These are phyloP conservation scores for Leucophenga maculata DNA, from an alignment of 2,888 invertebrate genomes.

Conservation along the genomic window DNA sequence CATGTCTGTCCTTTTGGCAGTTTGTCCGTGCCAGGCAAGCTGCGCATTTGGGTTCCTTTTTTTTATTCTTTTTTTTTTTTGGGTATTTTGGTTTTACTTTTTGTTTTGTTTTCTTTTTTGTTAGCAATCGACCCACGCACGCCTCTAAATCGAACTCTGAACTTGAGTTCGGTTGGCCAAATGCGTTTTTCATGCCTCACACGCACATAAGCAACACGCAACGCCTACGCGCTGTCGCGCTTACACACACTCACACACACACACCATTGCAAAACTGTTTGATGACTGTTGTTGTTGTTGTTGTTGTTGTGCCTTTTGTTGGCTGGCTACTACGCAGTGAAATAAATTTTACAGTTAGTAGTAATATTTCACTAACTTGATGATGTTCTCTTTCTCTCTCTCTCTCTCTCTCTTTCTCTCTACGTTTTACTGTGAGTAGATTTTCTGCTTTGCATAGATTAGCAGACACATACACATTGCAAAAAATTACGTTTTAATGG, in stretches of 20 bases:
- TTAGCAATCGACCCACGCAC: not conserved
- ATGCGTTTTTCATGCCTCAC: not conserved
- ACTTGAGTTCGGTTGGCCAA: not conserved
- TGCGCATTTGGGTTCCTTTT: not conserved
- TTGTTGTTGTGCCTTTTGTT: too few species aligned
- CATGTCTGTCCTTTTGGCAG: not conserved
- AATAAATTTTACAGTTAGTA: conserved; percentile 4
- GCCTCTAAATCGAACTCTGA: not conserved
- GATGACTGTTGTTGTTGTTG: too few species aligned
- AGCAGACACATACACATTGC: not conserved
- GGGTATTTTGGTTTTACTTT: not conserved
- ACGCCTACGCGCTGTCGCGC: not conserved
- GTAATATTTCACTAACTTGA: not conserved
- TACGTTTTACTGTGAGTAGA: not conserved
- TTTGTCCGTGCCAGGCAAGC: not conserved
- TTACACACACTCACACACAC: too few species aligned
- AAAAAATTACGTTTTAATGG: not conserved
- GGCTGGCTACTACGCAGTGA: conserved; percentile 14
- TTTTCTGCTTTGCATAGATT: not conserved
- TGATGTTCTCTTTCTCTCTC: not conserved
- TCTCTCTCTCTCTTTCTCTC: not conserved
- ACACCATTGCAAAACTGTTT: too few species aligned
- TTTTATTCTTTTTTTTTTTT: not conserved
- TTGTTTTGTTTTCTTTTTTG: not conserved
- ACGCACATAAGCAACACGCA: too few species aligned